A percentile compares a stretch with the other conserved stretches of the same genome.
Evolutionary conservation across 2,113 vertebrate genomes (phyloP).

Genomic region (Jacana jacana): DNA sequence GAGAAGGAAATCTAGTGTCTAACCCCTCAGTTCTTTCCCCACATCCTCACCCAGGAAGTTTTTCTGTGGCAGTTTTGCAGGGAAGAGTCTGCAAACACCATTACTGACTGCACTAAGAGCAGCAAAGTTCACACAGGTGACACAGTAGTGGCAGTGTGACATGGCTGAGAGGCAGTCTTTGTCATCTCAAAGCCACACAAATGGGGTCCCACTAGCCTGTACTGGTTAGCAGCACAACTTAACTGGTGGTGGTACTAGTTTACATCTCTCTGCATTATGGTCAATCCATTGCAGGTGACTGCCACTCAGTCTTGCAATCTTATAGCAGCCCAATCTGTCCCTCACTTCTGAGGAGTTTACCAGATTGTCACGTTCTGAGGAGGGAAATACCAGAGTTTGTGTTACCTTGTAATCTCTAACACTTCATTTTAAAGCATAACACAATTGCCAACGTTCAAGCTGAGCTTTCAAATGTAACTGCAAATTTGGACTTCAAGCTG

Average conservation of each 20-base stretch:
- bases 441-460: not conserved
- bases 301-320: not conserved
- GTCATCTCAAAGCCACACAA: not conserved
- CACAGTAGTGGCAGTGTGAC: not conserved
- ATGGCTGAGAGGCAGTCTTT: not conserved
- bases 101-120: not conserved
- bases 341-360: not conserved
- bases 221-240: not conserved
- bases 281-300: not conserved
- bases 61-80: not conserved
- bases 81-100: not conserved
- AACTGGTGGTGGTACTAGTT: not conserved
- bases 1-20: not conserved
- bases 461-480: not conserved
- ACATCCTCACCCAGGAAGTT: not conserved
- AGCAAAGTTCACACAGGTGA: not conserved
- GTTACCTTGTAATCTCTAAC: not conserved
- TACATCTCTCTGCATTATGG: not conserved
- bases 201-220: accelerated
- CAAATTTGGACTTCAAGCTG: not conserved
- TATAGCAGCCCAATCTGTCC: not conserved
- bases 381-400: not conserved
- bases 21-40: not conserved
- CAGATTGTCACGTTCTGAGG: not conserved
- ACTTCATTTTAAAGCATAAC: not conserved